Conservation (phyloP, 2,888 invertebrate genomes). For the Xanthia icteritia region DNA sequence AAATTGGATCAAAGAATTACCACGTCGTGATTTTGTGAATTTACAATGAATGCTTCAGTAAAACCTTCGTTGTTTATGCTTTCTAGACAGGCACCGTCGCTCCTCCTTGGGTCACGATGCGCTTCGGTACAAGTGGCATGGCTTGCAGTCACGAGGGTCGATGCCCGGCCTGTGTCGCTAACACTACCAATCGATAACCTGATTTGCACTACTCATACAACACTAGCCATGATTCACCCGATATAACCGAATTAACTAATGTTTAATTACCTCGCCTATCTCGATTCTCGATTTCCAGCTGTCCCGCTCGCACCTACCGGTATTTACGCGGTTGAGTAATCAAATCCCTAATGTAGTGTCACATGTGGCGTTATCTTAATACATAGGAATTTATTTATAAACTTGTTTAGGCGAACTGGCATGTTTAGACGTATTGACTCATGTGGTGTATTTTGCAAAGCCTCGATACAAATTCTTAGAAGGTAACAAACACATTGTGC, state of each 20-base stretch:
- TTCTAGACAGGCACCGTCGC: conserved; percentile 57
- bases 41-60: conserved; percentile 29
- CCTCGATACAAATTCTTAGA: conserved; percentile 14
- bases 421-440: conserved; percentile 23
- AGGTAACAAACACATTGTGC: conserved; percentile 3
- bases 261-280: conserved; percentile 68
- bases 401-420: conserved; percentile 17
- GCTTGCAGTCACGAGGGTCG: conserved; percentile 79
- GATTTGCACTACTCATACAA: conserved; percentile 82
- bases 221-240: conserved; percentile 81
- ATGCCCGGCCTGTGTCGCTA: conserved; percentile 80
- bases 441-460: conserved; percentile 17
- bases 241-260: conserved; percentile 71
- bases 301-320: conserved; percentile 50
- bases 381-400: conserved; percentile 49
- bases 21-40: conserved; percentile 18
- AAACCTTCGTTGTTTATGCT: conserved; percentile 55
- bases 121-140: conserved; percentile 63
- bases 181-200: conserved; percentile 87
- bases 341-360: conserved; percentile 46
- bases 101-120: conserved; percentile 69
- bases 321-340: conserved; percentile 63
- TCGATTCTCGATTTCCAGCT: conserved; percentile 61
- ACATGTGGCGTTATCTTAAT: conserved; percentile 48
- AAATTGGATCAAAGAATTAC: conserved; percentile 30